phyloP scores from a whole-genome alignment of 2,888 invertebrate genomes.

The Autographa gamma region DNA sequence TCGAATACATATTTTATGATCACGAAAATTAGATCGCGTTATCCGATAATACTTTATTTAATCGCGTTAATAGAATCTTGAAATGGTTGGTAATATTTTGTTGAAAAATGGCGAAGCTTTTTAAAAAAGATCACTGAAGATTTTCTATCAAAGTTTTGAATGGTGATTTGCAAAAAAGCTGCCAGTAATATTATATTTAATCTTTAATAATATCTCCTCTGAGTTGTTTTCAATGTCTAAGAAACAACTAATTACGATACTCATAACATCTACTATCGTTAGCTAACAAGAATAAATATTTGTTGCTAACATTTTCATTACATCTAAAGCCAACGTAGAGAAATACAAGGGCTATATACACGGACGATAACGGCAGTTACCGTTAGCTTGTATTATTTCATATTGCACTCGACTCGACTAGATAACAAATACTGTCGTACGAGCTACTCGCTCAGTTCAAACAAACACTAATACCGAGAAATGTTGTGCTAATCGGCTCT shows the following conservation, averaged over 20 bases:
- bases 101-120: background rate
- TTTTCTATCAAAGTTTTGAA: too few relatives aligned
- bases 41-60: constrained; percentile 1
- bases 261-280: background rate
- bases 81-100: background rate
- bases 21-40: constrained; percentile 4
- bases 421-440: constrained; percentile 43
- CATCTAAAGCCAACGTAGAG: constrained; percentile 14
- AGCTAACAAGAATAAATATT: constrained; percentile 26
- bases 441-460: constrained; percentile 54
- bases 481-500: constrained; percentile 67
- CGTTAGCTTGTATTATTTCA: constrained; percentile 33
- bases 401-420: constrained; percentile 29
- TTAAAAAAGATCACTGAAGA: too few relatives aligned
- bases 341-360: constrained; percentile 11
- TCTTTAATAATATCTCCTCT: background rate
- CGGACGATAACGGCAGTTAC: constrained; percentile 18
- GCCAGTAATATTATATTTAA: background rate
- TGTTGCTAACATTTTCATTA: constrained; percentile 14
- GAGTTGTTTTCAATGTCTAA: constrained; percentile 22
- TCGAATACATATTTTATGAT: constrained; percentile 4
- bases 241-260: background rate
- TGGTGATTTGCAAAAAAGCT: background rate
- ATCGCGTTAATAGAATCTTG: background rate
- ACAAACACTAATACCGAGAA: constrained; percentile 62